Evolutionary conservation across 2,113 vertebrate species (phyloP), one percentile per base, ranked within the genome.

Genomic region (Galbula dea): DNA sequence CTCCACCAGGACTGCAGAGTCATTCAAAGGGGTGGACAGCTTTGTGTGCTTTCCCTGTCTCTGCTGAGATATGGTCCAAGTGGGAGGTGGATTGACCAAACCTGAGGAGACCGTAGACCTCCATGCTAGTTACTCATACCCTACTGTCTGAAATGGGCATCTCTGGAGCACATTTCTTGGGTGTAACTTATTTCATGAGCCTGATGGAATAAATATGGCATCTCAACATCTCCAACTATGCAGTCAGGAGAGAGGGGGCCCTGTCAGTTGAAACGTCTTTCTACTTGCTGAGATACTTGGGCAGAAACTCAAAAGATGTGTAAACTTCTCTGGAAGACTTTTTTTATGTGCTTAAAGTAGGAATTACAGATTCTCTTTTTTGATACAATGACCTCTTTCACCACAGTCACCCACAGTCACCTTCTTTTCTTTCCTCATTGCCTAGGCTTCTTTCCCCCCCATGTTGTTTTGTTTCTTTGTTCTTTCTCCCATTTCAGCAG

Each of bases 121-220:
- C 86, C 75, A 5, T 93, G 90, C 84, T 86, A 30, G 80, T 88
- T 95, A 65, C 91, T 97, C 94, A 90, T 46, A 79, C 61, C 73
- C 88, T 89, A 16, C 96, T 93, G 94, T 95, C 94, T 97, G 95
- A 93, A 94, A 67, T 17, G 89, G 95, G 89, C 92, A 94, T 63
- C 88, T 90, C 71, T 73, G 83, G 85, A 94, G 88, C 92, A 90
- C 77, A 78, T 90, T 95, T 84, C 89, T 94, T 95, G 96, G 96
- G 92, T 85, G 93, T 94, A 93, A 97, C 97, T 96, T 93, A 93
- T 82, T 97, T 97, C 84, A 93, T 83, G 89, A 95, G 92, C 90
- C 93, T 92, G 83, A 90, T 94, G 95, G 92, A 91, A 97, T 96
- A 96, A 97, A 96, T 71, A 87, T 30, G 71, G 83, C 96, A 95